Conservation (phyloP, 2,113 vertebrate species). For the Barbus barbus region DNA sequence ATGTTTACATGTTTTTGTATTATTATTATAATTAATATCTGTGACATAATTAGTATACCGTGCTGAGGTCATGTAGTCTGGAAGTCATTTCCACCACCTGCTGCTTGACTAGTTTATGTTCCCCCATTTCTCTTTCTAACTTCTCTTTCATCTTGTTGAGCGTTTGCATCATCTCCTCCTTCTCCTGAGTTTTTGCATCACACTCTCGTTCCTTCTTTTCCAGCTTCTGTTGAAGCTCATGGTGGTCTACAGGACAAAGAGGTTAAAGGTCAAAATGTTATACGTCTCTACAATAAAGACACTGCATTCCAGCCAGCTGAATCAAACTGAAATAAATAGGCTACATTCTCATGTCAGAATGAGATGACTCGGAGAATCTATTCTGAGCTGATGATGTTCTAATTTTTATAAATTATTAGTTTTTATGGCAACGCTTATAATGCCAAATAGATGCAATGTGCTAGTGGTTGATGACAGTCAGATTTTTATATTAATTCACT, state of each 20-base stretch:
- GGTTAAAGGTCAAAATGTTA: not conserved
- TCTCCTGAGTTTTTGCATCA: conserved; percentile 96
- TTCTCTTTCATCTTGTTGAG: conserved; percentile 99
- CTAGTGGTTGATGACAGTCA: too few relatives aligned
- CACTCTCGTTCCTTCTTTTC: conserved; percentile 98
- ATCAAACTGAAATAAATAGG: not conserved
- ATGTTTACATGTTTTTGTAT: not conserved
- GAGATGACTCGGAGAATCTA: not conserved
- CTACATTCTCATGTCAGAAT: not conserved
- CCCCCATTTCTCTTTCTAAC: conserved; percentile 89
- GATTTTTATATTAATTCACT: too few relatives aligned
- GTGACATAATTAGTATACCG: conserved; percentile 71
- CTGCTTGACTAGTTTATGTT: conserved; percentile 95
- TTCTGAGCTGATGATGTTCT: not conserved
- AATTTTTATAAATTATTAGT: not conserved
- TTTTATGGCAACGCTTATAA: not conserved
- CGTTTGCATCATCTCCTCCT: conserved; percentile 99
- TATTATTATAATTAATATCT: too few relatives aligned
- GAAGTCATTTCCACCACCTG: conserved; percentile 87
- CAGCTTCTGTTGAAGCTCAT: conserved; percentile 92
- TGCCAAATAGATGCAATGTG: not conserved
- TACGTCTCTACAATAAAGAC: not conserved
- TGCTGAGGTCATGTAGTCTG: conserved; percentile 89
- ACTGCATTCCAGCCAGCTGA: not conserved
- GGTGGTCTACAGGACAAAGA: conserved; percentile 81